Evolutionary conservation across 2,113 vertebrate species (phyloP).

Genomic region (Platichthys stellatus): DNA sequence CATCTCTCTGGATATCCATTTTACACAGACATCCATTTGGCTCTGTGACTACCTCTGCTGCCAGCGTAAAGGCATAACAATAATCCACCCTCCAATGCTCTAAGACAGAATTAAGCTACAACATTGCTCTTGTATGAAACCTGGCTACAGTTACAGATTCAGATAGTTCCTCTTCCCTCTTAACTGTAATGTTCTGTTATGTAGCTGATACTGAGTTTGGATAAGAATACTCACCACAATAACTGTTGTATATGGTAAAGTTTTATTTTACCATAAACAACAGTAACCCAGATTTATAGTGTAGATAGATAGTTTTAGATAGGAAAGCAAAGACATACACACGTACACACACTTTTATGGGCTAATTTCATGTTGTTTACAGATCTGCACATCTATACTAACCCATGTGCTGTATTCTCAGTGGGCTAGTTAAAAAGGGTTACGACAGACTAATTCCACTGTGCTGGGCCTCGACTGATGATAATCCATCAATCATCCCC

Average conservation of each 20-base stretch:
- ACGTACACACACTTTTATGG: constrained; percentile 45
- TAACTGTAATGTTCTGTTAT: not conserved
- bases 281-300: not conserved
- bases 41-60: not conserved
- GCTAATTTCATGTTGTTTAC: constrained; percentile 72
- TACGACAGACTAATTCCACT: constrained; percentile 63
- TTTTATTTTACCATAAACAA: not conserved
- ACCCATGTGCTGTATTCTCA: constrained; percentile 44
- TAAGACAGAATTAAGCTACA: not conserved
- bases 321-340: not conserved
- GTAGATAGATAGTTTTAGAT: not conserved
- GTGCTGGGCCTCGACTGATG: constrained; percentile 49
- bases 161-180: not conserved
- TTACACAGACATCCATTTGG: not conserved
- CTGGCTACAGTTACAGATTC: rapidly evolving
- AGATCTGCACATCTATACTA: constrained; percentile 40
- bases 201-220: not conserved
- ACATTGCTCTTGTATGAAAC: not conserved
- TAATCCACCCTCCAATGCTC: not conserved
- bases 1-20: not conserved
- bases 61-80: not conserved
- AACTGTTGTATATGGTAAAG: not conserved
- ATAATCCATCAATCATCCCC: constrained; percentile 69
- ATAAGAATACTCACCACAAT: not conserved
- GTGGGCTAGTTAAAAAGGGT: constrained; percentile 66